phyloP scores from a whole-genome alignment of 2,113 vertebrate species.

The Cyrtonyx montezumae region DNA sequence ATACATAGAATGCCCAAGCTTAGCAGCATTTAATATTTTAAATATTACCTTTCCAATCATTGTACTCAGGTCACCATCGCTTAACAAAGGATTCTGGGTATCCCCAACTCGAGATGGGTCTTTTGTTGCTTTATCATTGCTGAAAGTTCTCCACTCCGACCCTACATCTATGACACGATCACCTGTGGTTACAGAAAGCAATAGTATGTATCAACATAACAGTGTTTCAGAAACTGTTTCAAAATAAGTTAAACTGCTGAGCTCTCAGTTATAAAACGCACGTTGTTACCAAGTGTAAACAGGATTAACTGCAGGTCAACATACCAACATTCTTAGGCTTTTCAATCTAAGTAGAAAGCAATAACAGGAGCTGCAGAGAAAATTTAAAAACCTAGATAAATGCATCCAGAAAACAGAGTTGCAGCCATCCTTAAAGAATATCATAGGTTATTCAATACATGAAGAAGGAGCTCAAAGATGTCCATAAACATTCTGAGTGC shows the following conservation, averaged over 20 bases:
- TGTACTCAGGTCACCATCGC: slow-evolving; percentile 95
- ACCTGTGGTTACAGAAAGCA: slow-evolving; percentile 78
- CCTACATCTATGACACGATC: slow-evolving; percentile 98
- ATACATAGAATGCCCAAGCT: not conserved
- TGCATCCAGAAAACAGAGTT: not conserved
- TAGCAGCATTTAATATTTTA: not conserved
- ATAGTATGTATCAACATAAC: not conserved
- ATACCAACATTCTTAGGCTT: not conserved
- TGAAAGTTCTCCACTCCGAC: slow-evolving; percentile 99
- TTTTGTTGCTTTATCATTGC: slow-evolving; percentile 98
- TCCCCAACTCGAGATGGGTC: slow-evolving; percentile 98
- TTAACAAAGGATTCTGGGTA: slow-evolving; percentile 95
- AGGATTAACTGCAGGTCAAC: not conserved
- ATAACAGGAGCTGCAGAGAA: not conserved
- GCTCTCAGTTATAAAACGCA: not conserved
- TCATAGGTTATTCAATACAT: not conserved
- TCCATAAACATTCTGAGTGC: not conserved
- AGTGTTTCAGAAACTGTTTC: not conserved
- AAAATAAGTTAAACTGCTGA: not conserved
- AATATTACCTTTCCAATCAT: slow-evolving; percentile 94
- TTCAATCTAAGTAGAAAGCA: not conserved
- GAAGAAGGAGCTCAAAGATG: not conserved
- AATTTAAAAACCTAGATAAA: not conserved
- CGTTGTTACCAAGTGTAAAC: not conserved
- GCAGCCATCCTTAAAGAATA: not conserved